Evolutionary conservation across 1,140 invertebrate genomes (phyloP).

Genomic region (Stegodyphus dumicola): DNA sequence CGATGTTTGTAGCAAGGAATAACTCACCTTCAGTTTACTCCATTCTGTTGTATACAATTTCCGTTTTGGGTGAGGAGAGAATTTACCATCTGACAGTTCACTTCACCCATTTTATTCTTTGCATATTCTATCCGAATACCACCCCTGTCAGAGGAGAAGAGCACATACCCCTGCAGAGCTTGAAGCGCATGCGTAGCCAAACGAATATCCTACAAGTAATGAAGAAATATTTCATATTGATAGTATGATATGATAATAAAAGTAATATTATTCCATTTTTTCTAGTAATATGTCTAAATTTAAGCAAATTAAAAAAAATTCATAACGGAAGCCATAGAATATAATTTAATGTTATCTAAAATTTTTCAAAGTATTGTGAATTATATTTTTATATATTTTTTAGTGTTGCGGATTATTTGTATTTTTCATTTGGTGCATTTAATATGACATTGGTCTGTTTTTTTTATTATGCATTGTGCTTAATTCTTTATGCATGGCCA

Average conservation of each 20-base stretch:
- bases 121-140: constrained; percentile 98
- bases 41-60: constrained; percentile 47
- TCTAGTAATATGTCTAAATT: neutral
- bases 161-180: constrained; percentile 91
- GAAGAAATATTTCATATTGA: neutral
- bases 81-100: constrained; percentile 64
- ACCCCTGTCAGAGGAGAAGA: constrained; percentile 92
- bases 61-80: constrained; percentile 38
- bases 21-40: constrained; percentile 48
- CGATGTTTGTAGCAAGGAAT: too few relatives aligned
- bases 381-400: too few relatives aligned
- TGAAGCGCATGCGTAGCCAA: constrained; percentile 89
- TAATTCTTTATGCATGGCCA: too few relatives aligned
- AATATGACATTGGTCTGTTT: too few relatives aligned
- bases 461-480: too few relatives aligned
- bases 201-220: constrained; percentile 74
- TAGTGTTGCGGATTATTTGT: too few relatives aligned
- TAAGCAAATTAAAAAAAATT: neutral
- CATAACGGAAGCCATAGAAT: too few relatives aligned
- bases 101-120: constrained; percentile 95
- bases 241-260: neutral
- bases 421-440: too few relatives aligned
- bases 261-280: neutral
- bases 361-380: too few relatives aligned
- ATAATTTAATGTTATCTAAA: too few relatives aligned